These are phyloP conservation scores for Vannuccia rotundouncinata DNA, from an alignment of 2,888 invertebrate genomes.

Conservation along the genomic window DNA sequence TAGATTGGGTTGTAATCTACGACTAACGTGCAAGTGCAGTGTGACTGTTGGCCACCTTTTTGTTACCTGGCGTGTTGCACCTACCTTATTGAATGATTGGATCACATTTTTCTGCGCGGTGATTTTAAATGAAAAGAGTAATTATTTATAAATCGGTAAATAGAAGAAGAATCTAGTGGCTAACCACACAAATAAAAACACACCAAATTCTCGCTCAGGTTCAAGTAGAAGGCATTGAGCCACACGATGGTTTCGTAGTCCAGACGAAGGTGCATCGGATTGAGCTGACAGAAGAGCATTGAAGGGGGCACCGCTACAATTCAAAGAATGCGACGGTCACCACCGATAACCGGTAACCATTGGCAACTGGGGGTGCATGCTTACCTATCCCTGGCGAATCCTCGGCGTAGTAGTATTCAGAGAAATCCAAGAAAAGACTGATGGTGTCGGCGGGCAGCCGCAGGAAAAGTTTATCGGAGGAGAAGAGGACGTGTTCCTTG, in stretches of 20 bases:
- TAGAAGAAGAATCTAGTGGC: neutral
- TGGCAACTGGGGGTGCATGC: too few relatives aligned
- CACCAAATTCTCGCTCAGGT: constrained; percentile 68
- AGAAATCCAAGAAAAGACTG: constrained; percentile 87
- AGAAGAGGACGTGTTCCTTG: constrained; percentile 62
- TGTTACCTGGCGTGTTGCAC: too few relatives aligned
- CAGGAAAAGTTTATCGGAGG: constrained; percentile 64
- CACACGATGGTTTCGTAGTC: constrained; percentile 82
- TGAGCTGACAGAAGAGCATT: constrained; percentile 80
- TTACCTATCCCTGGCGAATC: too few relatives aligned
- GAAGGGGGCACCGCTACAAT: constrained; percentile 80
- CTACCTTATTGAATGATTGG: too few relatives aligned
- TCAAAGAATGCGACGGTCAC: too few relatives aligned
- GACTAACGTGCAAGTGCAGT: too few relatives aligned
- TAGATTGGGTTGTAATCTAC: too few relatives aligned
- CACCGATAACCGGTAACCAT: too few relatives aligned
- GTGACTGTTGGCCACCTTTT: too few relatives aligned
- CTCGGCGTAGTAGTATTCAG: constrained; percentile 67
- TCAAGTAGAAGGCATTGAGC: constrained; percentile 84
- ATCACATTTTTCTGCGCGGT: too few relatives aligned
- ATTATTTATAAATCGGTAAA: neutral
- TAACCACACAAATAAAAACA: constrained; percentile 41
- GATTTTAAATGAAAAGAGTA: too few relatives aligned
- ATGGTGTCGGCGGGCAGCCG: constrained; percentile 81
- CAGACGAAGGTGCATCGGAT: constrained; percentile 78